Base-by-base conservation (phyloP, 2,113 vertebrate species). In the Rattus rattus region DNA sequence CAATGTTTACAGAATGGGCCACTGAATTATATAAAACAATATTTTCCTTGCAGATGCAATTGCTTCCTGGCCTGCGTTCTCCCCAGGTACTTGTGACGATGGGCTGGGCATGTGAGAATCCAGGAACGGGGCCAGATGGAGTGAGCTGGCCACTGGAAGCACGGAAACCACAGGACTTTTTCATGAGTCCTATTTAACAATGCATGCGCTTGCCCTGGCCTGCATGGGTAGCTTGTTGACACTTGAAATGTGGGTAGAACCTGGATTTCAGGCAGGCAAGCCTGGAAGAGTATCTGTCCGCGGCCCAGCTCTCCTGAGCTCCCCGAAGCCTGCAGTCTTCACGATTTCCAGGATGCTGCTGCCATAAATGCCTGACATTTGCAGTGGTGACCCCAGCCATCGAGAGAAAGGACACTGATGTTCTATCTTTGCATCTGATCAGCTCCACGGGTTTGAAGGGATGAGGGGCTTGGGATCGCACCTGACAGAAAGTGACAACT, bases 1-100 rank as follows among this genome's bases (percentile, higher is more conserved):
- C 97, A 87, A 90, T 97, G 97, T 98, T 98, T 97, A 97, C 94
- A 97, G 97, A 98, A 93, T 43, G 75, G 98, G 98, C 97, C 97
- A 91, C 97, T 97, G 97, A 97, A 97, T 97, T 97, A 97, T 94
- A 97, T 97, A 97, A 97, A 98, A 97, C 97, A 95, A 96, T 92
- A 98, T 97, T 98, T 97, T 96, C 97, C 98, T 97, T 97, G 95
- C 84, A 80, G 97, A 97, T 93, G 97, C 96, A 90, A 95, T 96
- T 97, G 96, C 98, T 97, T 97, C 98, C 98, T 88, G 97, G 98
- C 97, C 97, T 88, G 90, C 54, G 56, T 96, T 97, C 0, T 91
- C 97, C 96, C 96, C 79, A 19, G 96, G 97, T 95, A 86, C 88
- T 90, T 95, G 92, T 92, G 88, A 97, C 89, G 86, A 97, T 97